phyloP scores from a whole-genome alignment of 2,113 vertebrate species.

The Aegithalos caudatus region DNA sequence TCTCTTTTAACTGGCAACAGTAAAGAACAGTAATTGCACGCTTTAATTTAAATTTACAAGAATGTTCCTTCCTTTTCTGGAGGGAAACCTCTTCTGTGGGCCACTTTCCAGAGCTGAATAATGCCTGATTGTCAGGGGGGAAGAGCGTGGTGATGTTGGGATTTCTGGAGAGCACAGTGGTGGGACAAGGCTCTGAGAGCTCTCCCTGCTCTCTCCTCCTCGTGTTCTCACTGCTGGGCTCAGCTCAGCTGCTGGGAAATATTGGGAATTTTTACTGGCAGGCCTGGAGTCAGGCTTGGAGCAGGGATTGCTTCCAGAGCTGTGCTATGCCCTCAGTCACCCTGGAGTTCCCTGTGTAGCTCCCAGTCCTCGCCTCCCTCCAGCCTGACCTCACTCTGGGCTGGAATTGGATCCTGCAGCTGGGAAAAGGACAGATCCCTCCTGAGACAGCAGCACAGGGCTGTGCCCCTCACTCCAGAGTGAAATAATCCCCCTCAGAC shows the following conservation, averaged over 20 bases:
- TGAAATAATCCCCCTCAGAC: too few species aligned
- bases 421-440: not conserved
- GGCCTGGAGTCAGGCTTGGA: not conserved
- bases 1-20: slow-evolving; percentile 60
- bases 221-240: fast-evolving
- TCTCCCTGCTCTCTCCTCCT: not conserved
- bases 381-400: not conserved
- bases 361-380: not conserved
- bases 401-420: not conserved
- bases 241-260: not conserved
- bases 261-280: not conserved
- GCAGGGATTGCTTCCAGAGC: not conserved
- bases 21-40: slow-evolving; percentile 52
- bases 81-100: slow-evolving; percentile 15
- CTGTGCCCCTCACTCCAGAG: not conserved
- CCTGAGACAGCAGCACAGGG: not conserved
- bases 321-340: not conserved
- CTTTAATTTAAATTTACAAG: slow-evolving; percentile 45
- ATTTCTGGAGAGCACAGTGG: not conserved
- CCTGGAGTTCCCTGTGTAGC: too few species aligned
- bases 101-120: not conserved
- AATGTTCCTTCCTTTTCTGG: slow-evolving; percentile 36
- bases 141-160: not conserved
- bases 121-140: not conserved
- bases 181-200: not conserved